These are phyloP conservation scores for Orycteropus afer DNA, from an alignment of 2,113 vertebrate species.

Conservation along the genomic window DNA sequence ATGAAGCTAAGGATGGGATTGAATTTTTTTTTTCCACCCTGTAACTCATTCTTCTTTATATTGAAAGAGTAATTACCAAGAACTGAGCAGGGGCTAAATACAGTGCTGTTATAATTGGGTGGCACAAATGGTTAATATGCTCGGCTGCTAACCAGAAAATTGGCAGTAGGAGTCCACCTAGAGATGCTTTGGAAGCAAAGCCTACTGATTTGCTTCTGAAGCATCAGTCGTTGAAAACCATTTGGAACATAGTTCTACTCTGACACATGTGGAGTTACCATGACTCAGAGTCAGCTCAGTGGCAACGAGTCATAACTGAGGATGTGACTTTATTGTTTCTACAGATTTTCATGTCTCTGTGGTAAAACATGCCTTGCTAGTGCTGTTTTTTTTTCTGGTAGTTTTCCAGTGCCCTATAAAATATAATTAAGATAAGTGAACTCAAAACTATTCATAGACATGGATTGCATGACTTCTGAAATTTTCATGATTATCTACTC, in stretches of 20 bases:
- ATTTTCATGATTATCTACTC: not conserved
- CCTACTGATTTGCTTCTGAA: not conserved
- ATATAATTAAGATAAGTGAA: not conserved
- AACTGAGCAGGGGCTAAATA: not conserved
- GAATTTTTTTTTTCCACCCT: not conserved
- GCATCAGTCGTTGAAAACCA: not conserved
- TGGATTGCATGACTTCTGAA: not conserved
- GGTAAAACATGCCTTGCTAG: not conserved
- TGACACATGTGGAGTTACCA: not conserved
- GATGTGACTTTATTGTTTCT: not conserved
- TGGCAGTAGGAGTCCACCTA: not conserved
- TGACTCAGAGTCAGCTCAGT: not conserved
- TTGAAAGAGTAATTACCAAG: not conserved
- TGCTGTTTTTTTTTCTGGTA: not conserved
- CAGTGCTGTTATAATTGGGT: not conserved
- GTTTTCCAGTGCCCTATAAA: constrained; percentile 6
- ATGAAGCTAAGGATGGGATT: not conserved
- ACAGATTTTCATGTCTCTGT: not conserved
- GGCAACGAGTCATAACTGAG: not conserved
- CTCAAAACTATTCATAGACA: not conserved
- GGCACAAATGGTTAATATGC: not conserved
- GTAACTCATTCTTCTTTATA: constrained; percentile 28
- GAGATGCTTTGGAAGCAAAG: not conserved
- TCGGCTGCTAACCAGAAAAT: not conserved
- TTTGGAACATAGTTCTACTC: not conserved